Evolutionary conservation across 2,888 invertebrate genomes (phyloP).

Genomic region (Chymomyza caudatula): DNA sequence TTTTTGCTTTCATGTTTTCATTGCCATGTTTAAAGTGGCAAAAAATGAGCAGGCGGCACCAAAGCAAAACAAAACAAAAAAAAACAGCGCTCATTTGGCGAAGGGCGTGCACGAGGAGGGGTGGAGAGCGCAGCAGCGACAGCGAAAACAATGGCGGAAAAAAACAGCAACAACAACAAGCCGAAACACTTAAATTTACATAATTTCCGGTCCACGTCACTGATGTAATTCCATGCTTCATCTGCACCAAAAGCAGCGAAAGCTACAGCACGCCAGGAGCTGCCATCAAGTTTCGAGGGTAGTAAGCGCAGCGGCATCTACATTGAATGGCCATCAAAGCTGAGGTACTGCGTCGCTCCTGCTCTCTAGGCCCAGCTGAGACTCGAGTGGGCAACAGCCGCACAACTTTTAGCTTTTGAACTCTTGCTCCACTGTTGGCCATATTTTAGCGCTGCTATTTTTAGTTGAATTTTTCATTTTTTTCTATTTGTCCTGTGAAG

Average conservation of each 20-base stretch:
- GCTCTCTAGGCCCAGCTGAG: background rate
- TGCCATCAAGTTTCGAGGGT: background rate
- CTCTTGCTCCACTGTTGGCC: constrained; percentile 27
- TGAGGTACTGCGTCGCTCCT: background rate
- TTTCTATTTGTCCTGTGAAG: constrained; percentile 17
- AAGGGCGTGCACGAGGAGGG: constrained; percentile 4
- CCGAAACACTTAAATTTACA: constrained; percentile 72
- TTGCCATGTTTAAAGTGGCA: constrained; percentile 66
- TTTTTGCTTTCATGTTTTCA: constrained; percentile 72
- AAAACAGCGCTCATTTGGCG: constrained; percentile 2
- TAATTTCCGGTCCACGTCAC: constrained; percentile 73
- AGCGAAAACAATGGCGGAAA: background rate
- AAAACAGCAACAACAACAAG: constrained; percentile 32
- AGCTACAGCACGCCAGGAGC: constrained; percentile 14
- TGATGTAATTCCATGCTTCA: constrained; percentile 64
- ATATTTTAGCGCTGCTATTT: constrained; percentile 61
- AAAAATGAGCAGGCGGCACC: constrained; percentile 14
- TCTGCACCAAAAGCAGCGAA: constrained; percentile 52
- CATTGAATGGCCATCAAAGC: background rate
- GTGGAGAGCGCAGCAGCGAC: constrained; percentile 16
- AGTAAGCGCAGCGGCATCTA: background rate
- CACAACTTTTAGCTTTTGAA: constrained; percentile 5
- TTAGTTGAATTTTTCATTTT: constrained; percentile 54
- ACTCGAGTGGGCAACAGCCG: background rate
- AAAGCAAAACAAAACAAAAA: constrained; percentile 17